These are phyloP conservation scores for Drosophila nr. perissopoda DNA, from an alignment of 2,888 invertebrate genomes.

Conservation along the genomic window DNA sequence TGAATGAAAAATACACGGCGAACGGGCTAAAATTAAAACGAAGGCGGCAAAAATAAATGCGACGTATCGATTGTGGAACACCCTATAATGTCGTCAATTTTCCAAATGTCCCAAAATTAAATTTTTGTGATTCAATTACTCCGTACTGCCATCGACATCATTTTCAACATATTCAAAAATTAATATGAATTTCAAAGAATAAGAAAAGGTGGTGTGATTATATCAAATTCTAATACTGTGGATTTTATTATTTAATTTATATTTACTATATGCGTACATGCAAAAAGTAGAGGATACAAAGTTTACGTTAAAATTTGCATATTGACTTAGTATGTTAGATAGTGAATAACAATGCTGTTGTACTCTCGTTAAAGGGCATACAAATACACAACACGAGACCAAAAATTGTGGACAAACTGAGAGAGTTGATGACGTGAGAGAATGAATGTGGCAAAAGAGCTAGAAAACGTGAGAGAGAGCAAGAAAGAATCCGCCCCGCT, in stretches of 20 bases:
- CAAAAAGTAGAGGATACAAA: neutral
- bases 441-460: slow-evolving; percentile 52
- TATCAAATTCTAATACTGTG: neutral
- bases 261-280: neutral
- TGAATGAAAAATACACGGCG: slow-evolving; percentile 79
- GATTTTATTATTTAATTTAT: neutral
- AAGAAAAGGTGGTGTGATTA: neutral
- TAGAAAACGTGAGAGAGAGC: slow-evolving; percentile 42
- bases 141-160: neutral
- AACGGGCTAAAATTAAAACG: slow-evolving; percentile 83
- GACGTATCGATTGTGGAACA: neutral
- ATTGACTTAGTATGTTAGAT: neutral
- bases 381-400: slow-evolving; percentile 48
- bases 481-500: slow-evolving; percentile 41
- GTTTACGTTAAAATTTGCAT: neutral
- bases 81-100: slow-evolving; percentile 16
- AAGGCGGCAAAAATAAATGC: slow-evolving; percentile 1
- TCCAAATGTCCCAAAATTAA: neutral
- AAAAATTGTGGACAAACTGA: slow-evolving; percentile 36
- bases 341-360: slow-evolving; percentile 26
- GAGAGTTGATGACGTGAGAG: slow-evolving; percentile 57
- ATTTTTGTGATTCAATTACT: neutral
- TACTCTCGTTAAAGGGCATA: slow-evolving; percentile 20
- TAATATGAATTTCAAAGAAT: neutral
- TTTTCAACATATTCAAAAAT: neutral